These are phyloP conservation scores for Hylaeus anthracinus DNA, from an alignment of 1,140 invertebrate genomes.

Conservation along the genomic window DNA sequence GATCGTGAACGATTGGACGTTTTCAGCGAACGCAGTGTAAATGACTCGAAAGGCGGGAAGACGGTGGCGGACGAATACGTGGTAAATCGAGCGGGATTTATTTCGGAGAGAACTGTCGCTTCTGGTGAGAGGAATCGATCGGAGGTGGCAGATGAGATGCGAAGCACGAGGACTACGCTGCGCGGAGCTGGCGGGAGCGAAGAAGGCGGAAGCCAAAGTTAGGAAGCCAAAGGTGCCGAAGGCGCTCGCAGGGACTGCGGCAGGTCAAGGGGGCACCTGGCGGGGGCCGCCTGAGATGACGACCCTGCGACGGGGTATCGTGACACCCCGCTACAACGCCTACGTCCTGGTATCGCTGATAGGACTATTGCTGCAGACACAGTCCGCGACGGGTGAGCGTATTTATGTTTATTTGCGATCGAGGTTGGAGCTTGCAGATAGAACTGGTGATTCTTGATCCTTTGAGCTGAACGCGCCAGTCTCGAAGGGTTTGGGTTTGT, in stretches of 20 bases:
- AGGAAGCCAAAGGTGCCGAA: conserved; percentile 37
- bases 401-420: neutral
- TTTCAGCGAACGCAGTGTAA: conserved; percentile 29
- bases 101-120: neutral
- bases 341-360: conserved; percentile 67
- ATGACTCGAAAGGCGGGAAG: conserved; percentile 19
- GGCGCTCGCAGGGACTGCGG: conserved; percentile 41
- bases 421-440: too few species aligned
- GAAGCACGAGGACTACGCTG: conserved; percentile 60
- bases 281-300: conserved; percentile 76
- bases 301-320: conserved; percentile 72
- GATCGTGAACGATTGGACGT: conserved; percentile 37
- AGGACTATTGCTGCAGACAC: conserved; percentile 67
- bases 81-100: neutral
- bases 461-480: too few species aligned
- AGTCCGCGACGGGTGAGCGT: conserved; percentile 68
- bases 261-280: conserved; percentile 61
- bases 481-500: too few species aligned
- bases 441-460: too few species aligned
- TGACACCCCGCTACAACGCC: conserved; percentile 67
- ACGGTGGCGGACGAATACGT: conserved; percentile 21
- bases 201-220: conserved; percentile 55
- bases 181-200: conserved; percentile 50
- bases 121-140: conserved; percentile 11
- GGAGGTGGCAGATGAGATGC: conserved; percentile 70